Evolutionary conservation across 2,113 vertebrate species (phyloP), one percentile per base, ranked within the genome.

Genomic region (Sciurus niger): DNA sequence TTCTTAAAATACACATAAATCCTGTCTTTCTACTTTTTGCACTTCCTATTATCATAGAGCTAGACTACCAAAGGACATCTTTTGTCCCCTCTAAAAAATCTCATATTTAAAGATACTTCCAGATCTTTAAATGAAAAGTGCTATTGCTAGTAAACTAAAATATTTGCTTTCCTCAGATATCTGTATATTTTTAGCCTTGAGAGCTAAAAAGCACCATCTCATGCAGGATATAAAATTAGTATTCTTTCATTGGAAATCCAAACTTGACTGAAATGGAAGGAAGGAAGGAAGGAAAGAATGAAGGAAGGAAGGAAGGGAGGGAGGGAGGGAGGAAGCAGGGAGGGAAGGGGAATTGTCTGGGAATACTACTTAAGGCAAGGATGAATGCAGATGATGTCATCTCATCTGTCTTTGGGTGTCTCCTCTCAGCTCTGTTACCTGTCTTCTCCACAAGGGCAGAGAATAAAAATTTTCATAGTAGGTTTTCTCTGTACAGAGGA

Each of bases 161-260:
- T 76, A 72, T 83, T 95, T 95, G 40, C 55, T 92, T 95, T 51
- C 37, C 25, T 96, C 12, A 17, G 16, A 82, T 85, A 58, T 80
- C 37, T 73, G 63, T 79, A 30, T 30, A 9, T 37, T 43, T 85
- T 63, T 86, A 40, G 14, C 16, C 88, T 40, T 84, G 11, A 84
- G 8, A 94, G 24, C 12, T 93, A 51, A 74, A 89, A 90, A 60
- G 13, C 58, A 60, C 46, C 48, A 25, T 87, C 80, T 70, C 60
- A 20, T 34, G 43, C n/a, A 83, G 48, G 30, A 4, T 63, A 22
- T 32, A 28, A 40, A 93, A 67, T 63, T 55, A 68, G 30, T 46
- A 67, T 88, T 73, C 6, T 77, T 93, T 60, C 53, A 82, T 94
- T 79, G 80, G 60, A 90, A 94, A 94, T 80, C 12, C 25, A 82